A percentile compares a stretch with the other conserved stretches of the same genome.
These are phyloP conservation scores for Ridgeia piscesae DNA, from an alignment of 1,140 invertebrate genomes.

Conservation along the genomic window DNA sequence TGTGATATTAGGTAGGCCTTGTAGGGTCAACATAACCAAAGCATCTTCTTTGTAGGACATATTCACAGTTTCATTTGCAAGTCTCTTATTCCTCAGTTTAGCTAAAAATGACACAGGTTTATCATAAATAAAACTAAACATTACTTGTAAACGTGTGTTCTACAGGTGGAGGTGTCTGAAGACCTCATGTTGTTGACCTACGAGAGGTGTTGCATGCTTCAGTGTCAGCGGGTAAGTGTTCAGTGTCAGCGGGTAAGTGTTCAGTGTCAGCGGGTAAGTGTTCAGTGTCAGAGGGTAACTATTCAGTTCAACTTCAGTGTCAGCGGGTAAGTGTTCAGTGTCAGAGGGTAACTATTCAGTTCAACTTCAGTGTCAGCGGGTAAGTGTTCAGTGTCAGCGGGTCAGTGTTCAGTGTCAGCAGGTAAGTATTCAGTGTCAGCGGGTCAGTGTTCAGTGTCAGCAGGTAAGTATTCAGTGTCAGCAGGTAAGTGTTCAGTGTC, in stretches of 20 bases:
- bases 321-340: background rate
- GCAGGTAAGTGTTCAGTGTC: background rate
- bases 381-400: background rate
- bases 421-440: background rate
- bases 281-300: background rate
- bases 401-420: background rate
- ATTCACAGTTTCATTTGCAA: too few species aligned
- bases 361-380: background rate
- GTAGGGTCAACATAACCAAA: too few species aligned
- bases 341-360: background rate
- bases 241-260: background rate
- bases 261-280: background rate
- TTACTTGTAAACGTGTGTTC: background rate
- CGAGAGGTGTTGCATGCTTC: slow-evolving; percentile 67
- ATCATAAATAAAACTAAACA: background rate
- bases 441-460: background rate
- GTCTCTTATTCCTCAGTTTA: too few species aligned
- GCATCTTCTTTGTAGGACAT: too few species aligned
- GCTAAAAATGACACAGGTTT: too few species aligned
- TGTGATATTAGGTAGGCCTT: too few species aligned
- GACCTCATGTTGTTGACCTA: slow-evolving; percentile 65
- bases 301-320: background rate
- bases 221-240: background rate
- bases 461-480: background rate
- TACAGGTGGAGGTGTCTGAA: slow-evolving; percentile 59